Evolutionary conservation across 2,888 invertebrate genomes (phyloP), one percentile per base, ranked within the genome.

Genomic region (Drosophila aldrichi): DNA sequence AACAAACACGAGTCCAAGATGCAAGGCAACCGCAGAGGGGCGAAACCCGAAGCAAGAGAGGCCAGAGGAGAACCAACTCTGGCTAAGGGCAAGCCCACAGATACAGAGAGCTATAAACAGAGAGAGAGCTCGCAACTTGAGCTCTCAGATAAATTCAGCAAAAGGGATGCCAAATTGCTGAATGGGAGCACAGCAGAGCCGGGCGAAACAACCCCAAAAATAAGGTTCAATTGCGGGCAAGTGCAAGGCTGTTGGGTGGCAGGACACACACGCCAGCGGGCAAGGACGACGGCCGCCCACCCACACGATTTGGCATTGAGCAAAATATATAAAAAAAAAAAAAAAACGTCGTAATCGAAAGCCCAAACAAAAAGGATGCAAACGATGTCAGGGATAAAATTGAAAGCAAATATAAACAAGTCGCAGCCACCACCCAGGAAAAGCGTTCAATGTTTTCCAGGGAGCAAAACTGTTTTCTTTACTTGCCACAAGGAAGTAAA

Each of bases 161-260:
- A 65, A 55, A 46, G 48, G 32, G 65, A 59, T 63, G 66, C 55
- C 64, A 46, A 63, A 12, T 14, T 38, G 68, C 69, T 67, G 68
- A 64, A 79, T 71, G 79, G 66, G 69, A 75, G 72, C 62, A 38
- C 49, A 40, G 59, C 49, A 65, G 18, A 32, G 56, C 32, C 65
- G 68, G 57, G 61, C 64, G 60, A 65, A 86, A 75, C 86, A 79
- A 87, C 86, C 86, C 84, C 88, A 81, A 79, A 79, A 70, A 1
- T 55, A 72, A 77, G 70, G 75, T 82, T 81, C 79, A 82, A 87
- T 74, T 82, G 89, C 87, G 86, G 84, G 74, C 87, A 88, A 86
- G 86, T 88, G 82, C 83, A 82, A 74, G 82, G 75, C 75, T 80
- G 74, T 69, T 68, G 68, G 46, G 67, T 14, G 68, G 32, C 64